Percentiles rank a stretch among this genome's conserved stretches.
Evolutionary conservation across 2,797 vertebrate genomes (phyloP).

Genomic region (Tapirus indicus): DNA sequence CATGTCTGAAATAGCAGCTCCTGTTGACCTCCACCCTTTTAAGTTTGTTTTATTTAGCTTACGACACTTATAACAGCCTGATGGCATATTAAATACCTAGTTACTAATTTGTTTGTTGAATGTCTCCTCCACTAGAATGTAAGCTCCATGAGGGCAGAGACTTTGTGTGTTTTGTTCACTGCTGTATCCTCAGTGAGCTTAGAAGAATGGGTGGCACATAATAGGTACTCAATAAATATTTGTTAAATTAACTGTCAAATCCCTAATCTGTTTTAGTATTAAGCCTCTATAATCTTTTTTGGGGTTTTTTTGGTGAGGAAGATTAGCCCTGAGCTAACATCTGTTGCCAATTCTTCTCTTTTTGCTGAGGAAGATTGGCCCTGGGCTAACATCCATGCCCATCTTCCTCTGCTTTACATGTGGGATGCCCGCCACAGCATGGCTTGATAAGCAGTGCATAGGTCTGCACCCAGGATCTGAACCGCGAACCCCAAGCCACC

Average conservation of each 20-base stretch:
- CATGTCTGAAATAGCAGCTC: neutral
- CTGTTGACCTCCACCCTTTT: neutral
- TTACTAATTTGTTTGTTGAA: neutral
- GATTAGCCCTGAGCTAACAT: no score
- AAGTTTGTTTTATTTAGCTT: neutral
- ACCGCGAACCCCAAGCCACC: no score
- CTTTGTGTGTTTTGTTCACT: neutral
- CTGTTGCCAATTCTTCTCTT: no score
- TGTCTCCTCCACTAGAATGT: neutral
- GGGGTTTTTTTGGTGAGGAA: no score
- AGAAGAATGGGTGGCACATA: neutral
- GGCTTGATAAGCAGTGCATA: no score
- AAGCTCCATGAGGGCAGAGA: neutral
- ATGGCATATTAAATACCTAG: neutral
- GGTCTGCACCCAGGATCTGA: no score
- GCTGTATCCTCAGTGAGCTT: neutral
- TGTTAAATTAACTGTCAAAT: neutral
- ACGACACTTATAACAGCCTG: neutral
- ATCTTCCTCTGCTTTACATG: no score
- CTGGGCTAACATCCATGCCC: no score
- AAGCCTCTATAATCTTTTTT: neutral
- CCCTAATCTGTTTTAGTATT: conserved; percentile 15
- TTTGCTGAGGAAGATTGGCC: no score
- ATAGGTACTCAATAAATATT: neutral
- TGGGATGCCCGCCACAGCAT: no score